phyloP scores from a whole-genome alignment of 1,140 invertebrate genomes.

The Euwallacea fornicatus region DNA sequence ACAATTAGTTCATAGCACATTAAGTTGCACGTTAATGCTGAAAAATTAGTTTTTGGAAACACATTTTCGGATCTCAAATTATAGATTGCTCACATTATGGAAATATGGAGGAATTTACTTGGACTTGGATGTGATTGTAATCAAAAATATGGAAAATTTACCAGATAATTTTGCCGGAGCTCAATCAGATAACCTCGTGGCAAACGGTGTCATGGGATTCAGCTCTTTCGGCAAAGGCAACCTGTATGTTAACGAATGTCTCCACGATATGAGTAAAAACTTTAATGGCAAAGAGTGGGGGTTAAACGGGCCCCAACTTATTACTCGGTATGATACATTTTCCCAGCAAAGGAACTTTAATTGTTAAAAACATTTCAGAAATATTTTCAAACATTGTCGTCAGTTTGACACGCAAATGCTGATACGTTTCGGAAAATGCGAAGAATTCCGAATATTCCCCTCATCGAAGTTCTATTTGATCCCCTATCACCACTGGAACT shows the following conservation, averaged over 20 bases:
- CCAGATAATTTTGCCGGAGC: slow-evolving; percentile 65
- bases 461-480: slow-evolving; percentile 67
- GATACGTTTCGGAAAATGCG: slow-evolving; percentile 63
- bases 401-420: slow-evolving; percentile 53
- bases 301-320: slow-evolving; percentile 70
- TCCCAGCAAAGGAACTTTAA: neutral
- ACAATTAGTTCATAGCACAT: neutral
- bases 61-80: slow-evolving; percentile 16
- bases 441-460: slow-evolving; percentile 63
- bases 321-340: slow-evolving; percentile 56
- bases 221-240: slow-evolving; percentile 56
- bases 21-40: neutral
- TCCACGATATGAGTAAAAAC: slow-evolving; percentile 61
- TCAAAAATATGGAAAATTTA: slow-evolving; percentile 61
- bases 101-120: slow-evolving; percentile 78
- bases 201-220: slow-evolving; percentile 67
- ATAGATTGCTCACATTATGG: slow-evolving; percentile 68
- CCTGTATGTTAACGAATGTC: slow-evolving; percentile 59
- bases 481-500: slow-evolving; percentile 61
- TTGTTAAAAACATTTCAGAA: slow-evolving; percentile 7
- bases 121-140: slow-evolving; percentile 73
- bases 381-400: slow-evolving; percentile 10
- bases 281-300: slow-evolving; percentile 68
- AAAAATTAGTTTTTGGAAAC: neutral
- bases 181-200: slow-evolving; percentile 59